Base-by-base conservation (phyloP, 2,888 invertebrate species). In the Didymodactylos carnosus region DNA sequence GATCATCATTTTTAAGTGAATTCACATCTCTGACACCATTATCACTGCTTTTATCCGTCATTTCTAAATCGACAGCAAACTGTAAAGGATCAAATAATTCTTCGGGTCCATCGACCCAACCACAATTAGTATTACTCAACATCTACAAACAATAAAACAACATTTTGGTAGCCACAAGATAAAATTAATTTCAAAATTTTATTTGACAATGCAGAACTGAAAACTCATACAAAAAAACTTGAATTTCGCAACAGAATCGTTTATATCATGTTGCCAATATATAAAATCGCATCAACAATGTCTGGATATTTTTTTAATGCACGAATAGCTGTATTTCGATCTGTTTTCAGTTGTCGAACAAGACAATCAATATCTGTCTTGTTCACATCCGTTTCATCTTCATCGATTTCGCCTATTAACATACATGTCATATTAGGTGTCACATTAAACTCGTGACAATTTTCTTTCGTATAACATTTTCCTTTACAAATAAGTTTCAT, bases 401-500 rank as follows among this genome's bases (percentile, higher is more conserved):
- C 80, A 14, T 77, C 77, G 46, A 76, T 69, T 51, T 80, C 80
- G 40, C 80, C 80, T 71, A 80, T 76, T 29, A 77, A 78, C 71
- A 79, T 79, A 72, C 79, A 80, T 35, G 79, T 74, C 27, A 79
- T 78, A 71, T 78, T 79, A n/a, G 77, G 75, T 53, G 74, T 73
- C 7, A 79, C 35, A 27, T 16, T 1, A n/a, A 75, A 76, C 35
- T 77, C 77, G 11, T 35, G 43, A 10, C 79, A 77, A 27, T 71
- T 78, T 8, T 78, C 78, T 49, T 39, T 41, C 16, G 73, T 78
- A 49, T 79, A 51, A 14, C 78, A 70, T 72, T 78, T 80, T 6
- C 80, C 80, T 77, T 79, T 80, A 75, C 79, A 77, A 62, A 80
- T 80, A 10, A 80, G 70, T 73, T 79, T 80, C 23, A 80, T 25